Evolutionary conservation across 2,113 vertebrate genomes (phyloP), one percentile per base, ranked within the genome.

Genomic region (Atlantisia rogersi): DNA sequence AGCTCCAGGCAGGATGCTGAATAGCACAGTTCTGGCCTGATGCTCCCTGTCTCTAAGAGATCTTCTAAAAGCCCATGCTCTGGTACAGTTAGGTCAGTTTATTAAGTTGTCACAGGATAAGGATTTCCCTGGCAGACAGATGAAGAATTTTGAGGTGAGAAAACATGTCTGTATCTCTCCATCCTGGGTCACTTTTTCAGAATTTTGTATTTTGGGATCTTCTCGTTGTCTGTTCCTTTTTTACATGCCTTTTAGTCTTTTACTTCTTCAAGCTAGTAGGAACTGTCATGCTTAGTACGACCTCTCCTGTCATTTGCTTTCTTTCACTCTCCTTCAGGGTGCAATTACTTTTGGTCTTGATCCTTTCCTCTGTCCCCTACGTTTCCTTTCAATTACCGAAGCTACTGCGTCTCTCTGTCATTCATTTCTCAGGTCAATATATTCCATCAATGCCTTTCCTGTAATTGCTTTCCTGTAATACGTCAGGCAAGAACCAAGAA

Each of bases 21-120:
- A 25, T 31, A 75, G n/a, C 2, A 39, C 3, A 20, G 11, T 68
- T 62, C 4, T 76, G 50, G 55, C 24, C 50, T 84, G 35, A 59
- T 0, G 0, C 7, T 56, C 13, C 44, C 10, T 1, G 1, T 75
- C 42, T 71, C 13, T 75, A 21, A 8, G 25, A 50, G 42, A 44
- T 55, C 32, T 73, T 73, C 9, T 64, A 3, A 22, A 67, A 75
- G 17, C 48, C 24, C 10, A 5, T 92, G 42, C 9, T 79, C 16
- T 24, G 5, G 5, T 59, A 17, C 1, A 1, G 24, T 42, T 79
- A 63, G 53, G 12, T 63, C 42, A 86, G 11, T 4, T 84, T 7
- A 42, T 29, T 18, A 58, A 69, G 28, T 22, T 48, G 35, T 58
- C 6, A 19, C 5, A 50, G 31, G 10, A 78, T 48, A 70, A 63